These are phyloP conservation scores for Trachurus trachurus DNA, from an alignment of 2,797 vertebrate genomes.

Conservation along the genomic window DNA sequence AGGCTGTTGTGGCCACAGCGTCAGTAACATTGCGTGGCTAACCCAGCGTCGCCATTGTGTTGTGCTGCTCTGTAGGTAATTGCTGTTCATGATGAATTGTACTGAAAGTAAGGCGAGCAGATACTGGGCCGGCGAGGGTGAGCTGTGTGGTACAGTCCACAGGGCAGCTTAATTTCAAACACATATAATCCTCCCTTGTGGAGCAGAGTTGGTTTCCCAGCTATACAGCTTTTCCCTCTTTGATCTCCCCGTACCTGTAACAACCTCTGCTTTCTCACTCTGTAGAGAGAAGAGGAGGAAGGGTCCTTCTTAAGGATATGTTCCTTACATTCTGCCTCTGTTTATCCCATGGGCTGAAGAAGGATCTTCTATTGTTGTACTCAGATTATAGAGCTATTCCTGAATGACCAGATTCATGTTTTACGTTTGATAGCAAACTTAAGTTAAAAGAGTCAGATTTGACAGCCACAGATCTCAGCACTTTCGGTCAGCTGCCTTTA, in stretches of 20 bases:
- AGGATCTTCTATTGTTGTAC: not conserved
- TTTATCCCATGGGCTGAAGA: not conserved
- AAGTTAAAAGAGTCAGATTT: not conserved
- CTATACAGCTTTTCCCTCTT: conserved; percentile 45
- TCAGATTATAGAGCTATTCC: not conserved
- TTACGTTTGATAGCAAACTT: not conserved
- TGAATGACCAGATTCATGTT: not conserved
- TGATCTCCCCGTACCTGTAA: conserved; percentile 46
- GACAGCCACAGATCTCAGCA: not conserved
- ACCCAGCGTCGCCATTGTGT: not conserved
- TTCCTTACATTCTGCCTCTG: not conserved
- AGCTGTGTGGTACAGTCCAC: conserved; percentile 46
- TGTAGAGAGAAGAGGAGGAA: conserved; percentile 18
- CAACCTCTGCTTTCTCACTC: conserved; percentile 27
- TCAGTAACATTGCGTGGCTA: not conserved
- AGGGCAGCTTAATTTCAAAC: conserved; percentile 55
- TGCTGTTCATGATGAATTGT: conserved; percentile 39
- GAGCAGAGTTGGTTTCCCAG: conserved; percentile 45
- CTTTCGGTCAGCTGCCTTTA: not conserved
- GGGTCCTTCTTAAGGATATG: conserved; percentile 7
- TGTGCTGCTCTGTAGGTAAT: conserved; percentile 16
- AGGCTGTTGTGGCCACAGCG: conserved; percentile 10
- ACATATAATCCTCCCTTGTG: conserved; percentile 54
- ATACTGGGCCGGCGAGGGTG: conserved; percentile 28
- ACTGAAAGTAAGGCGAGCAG: conserved; percentile 31